A percentile compares a stretch with the other conserved stretches of the same genome.
Evolutionary conservation across 2,797 vertebrate species (phyloP).

Genomic region (Centropyge bicolor): DNA sequence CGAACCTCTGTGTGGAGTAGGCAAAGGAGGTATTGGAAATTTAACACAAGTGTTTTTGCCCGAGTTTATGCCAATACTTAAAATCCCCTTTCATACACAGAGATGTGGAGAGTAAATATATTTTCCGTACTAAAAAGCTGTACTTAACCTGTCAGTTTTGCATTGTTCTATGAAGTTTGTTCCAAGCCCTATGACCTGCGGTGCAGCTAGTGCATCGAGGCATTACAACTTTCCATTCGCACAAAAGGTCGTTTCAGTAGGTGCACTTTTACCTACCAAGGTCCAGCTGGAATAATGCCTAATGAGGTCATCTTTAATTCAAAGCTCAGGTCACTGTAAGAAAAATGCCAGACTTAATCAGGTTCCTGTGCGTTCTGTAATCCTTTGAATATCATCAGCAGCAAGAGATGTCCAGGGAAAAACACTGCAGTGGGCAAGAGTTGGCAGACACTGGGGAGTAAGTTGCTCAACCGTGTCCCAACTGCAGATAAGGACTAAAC

Average conservation of each 20-base stretch:
- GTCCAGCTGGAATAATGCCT: conserved; percentile 46
- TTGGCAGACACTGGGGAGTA: not conserved
- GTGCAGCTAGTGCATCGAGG: conserved; percentile 31
- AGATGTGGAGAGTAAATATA: not conserved
- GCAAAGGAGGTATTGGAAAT: too few species aligned
- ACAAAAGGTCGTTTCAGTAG: conserved; percentile 44
- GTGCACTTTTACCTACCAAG: conserved; percentile 31
- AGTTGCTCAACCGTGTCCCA: conserved; percentile 8
- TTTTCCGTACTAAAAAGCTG: not conserved
- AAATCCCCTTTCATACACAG: not conserved
- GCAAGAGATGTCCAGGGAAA: conserved; percentile 12
- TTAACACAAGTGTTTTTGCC: too few species aligned
- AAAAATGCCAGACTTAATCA: conserved; percentile 27
- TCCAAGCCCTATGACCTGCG: not conserved
- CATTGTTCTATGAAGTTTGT: conserved; percentile 13
- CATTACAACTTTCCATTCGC: conserved; percentile 24
- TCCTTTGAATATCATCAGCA: conserved; percentile 10
- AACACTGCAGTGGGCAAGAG: conserved; percentile 18
- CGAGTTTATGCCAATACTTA: too few species aligned
- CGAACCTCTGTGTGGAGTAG: too few species aligned
- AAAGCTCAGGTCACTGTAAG: conserved; percentile 35
- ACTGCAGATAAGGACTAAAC: conserved; percentile 2
- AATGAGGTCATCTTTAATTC: conserved; percentile 53
- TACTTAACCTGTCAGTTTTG: conserved; percentile 1
- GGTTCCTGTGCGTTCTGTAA: not conserved